phyloP scores from a whole-genome alignment of 2,113 vertebrate genomes.

The Orthonyx spaldingii region DNA sequence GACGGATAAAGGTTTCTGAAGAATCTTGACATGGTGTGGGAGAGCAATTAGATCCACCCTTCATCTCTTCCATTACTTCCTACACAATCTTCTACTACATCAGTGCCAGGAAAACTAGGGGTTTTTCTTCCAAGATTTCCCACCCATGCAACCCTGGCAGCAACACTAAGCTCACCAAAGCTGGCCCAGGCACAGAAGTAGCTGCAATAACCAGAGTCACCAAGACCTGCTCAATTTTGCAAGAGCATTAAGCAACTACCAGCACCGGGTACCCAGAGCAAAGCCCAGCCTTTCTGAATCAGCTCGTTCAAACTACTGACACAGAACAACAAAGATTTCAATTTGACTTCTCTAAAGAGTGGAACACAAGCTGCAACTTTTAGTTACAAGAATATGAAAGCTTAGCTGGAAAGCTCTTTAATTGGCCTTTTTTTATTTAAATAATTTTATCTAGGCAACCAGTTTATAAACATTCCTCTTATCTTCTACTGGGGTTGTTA shows the following conservation, averaged over 20 bases:
- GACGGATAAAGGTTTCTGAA: background rate
- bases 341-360: background rate
- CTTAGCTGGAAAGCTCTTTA: background rate
- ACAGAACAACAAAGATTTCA: background rate
- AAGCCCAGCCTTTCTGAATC: background rate
- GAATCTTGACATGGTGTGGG: background rate
- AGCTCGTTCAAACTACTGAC: background rate
- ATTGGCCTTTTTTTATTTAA: background rate
- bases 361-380: background rate
- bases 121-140: background rate
- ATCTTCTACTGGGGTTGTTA: background rate
- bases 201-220: background rate
- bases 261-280: fast-evolving
- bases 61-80: background rate
- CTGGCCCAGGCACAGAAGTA: too few relatives aligned
- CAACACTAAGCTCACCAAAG: background rate
- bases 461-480: background rate
- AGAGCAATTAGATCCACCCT: background rate
- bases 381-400: background rate
- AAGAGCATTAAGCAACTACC: background rate
- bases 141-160: background rate
- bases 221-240: background rate
- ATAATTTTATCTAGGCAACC: background rate
- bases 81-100: background rate
- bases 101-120: background rate